Evolutionary conservation across 2,888 invertebrate species (phyloP).

Genomic region (Myopa testacea): DNA sequence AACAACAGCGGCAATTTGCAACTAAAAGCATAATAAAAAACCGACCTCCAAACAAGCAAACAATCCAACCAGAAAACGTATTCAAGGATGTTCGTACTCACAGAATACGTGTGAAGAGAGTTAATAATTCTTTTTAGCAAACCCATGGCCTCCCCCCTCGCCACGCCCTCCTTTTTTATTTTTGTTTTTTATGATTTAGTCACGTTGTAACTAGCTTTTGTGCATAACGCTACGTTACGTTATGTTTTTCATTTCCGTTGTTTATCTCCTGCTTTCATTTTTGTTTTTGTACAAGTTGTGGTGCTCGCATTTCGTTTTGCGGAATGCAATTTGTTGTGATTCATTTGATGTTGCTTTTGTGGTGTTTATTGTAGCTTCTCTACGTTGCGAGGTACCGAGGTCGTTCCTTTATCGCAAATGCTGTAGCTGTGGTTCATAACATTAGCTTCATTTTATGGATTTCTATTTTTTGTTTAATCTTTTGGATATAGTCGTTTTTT

Average conservation of each 20-base stretch:
- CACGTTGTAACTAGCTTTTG: neutral
- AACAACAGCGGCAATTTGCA: neutral
- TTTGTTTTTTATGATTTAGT: neutral
- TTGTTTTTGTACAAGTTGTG: neutral
- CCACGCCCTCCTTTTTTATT: neutral
- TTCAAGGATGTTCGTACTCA: slow-evolving; percentile 6
- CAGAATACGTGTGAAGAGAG: neutral
- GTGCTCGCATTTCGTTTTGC: neutral
- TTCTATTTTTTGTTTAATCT: no score
- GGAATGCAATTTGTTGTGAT: no score
- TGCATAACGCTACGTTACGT: neutral
- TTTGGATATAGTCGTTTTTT: no score
- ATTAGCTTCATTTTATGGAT: no score
- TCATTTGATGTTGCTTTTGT: no score
- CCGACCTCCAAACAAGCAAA: neutral
- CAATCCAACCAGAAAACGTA: neutral
- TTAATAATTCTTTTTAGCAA: neutral
- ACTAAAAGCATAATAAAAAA: neutral
- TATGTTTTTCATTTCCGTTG: no score
- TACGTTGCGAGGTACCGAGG: no score
- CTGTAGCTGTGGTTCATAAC: no score
- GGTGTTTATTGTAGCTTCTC: no score
- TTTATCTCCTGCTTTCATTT: no score
- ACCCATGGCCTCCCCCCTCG: no score
- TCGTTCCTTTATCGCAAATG: no score